Evolutionary conservation across 1,140 invertebrate genomes (phyloP).

Genomic region (Zaprionus inermis): DNA sequence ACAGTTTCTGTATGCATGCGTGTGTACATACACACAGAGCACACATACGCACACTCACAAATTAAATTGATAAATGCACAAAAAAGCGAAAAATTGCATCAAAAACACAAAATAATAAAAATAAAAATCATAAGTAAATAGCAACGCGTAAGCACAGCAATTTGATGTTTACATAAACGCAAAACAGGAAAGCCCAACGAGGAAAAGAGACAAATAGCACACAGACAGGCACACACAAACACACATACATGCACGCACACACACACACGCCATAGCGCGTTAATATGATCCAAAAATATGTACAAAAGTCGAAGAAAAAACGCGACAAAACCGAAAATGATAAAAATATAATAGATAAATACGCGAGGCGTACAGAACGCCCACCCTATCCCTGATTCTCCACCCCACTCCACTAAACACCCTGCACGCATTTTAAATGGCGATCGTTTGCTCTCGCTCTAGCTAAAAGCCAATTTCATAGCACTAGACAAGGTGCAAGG

Average conservation of each 20-base stretch:
- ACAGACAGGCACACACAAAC: background rate
- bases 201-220: constrained; percentile 13
- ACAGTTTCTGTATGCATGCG: constrained; percentile 24
- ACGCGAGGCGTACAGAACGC: background rate
- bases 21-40: constrained; percentile 17
- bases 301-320: background rate
- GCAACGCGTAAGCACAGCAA: constrained; percentile 68
- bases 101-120: constrained; percentile 40
- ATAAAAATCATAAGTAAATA: constrained; percentile 69
- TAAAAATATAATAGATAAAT: constrained; percentile 8
- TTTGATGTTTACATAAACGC: constrained; percentile 70
- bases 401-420: background rate
- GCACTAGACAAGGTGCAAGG: background rate
- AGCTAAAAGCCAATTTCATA: background rate
- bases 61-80: constrained; percentile 70
- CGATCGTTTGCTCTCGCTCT: constrained; percentile 4
- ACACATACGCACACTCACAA: constrained; percentile 9
- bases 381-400: background rate
- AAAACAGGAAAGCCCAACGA: constrained; percentile 15
- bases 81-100: constrained; percentile 49
- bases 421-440: background rate
- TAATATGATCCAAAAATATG: constrained; percentile 11
- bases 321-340: background rate
- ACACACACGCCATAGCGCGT: background rate
- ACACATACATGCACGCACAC: background rate